Conservation (phyloP, 2,888 invertebrate genomes). For the Sepioteuthis lessoniana region DNA sequence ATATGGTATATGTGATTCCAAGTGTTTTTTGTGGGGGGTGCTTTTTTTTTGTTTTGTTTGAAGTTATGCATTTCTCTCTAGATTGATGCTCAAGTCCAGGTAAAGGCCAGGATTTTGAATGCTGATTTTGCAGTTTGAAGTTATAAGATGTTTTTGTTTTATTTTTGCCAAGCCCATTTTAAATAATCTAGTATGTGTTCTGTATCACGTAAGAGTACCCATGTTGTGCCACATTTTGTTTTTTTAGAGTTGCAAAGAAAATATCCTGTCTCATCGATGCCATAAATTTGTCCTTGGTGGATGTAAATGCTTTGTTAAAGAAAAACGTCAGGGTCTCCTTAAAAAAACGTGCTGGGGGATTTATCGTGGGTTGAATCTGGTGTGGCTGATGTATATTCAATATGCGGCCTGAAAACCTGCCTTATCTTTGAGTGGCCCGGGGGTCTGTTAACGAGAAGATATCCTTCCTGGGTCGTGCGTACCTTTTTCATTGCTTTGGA, state of each 20-base stretch:
- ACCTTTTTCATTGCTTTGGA: neutral
- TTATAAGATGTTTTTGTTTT: neutral
- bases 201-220: neutral
- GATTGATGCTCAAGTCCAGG: too few species aligned
- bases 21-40: too few species aligned
- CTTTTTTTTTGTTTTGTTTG: too few species aligned
- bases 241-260: neutral
- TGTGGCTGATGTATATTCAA: neutral
- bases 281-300: constrained; percentile 4
- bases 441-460: neutral
- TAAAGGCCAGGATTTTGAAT: too few species aligned
- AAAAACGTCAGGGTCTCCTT: neutral
- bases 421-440: neutral
- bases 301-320: neutral
- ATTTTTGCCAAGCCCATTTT: neutral
- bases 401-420: neutral
- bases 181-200: neutral
- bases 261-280: neutral
- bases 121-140: too few species aligned
- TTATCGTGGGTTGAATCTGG: neutral
- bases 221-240: neutral
- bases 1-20: too few species aligned
- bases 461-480: neutral
- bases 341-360: neutral
- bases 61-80: too few species aligned